phyloP scores from a whole-genome alignment of 2,113 vertebrate genomes.

The Sitta europaea region DNA sequence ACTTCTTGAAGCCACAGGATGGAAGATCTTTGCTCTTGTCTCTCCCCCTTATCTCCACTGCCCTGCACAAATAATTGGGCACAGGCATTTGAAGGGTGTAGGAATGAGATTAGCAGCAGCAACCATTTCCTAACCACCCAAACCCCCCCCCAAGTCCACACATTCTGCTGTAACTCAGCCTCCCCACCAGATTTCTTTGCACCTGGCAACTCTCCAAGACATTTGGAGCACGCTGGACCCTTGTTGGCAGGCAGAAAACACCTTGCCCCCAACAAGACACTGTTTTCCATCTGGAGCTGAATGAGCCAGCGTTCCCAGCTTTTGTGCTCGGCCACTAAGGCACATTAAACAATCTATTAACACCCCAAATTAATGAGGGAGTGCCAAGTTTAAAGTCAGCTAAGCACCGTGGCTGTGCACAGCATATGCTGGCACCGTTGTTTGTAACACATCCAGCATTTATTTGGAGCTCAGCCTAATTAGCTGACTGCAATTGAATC shows the following conservation, averaged over 20 bases:
- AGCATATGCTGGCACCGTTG: not conserved
- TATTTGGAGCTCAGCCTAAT: slow-evolving; percentile 49
- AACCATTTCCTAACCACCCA: too few species aligned
- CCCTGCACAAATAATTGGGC: not conserved
- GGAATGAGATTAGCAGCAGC: not conserved
- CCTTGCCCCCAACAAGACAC: slow-evolving; percentile 2
- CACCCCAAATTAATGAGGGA: slow-evolving; percentile 22
- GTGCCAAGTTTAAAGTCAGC: slow-evolving; percentile 6
- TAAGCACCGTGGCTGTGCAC: not conserved
- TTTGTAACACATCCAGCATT: not conserved
- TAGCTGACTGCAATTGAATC: slow-evolving; percentile 44
- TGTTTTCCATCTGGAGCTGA: not conserved
- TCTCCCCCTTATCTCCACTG: not conserved
- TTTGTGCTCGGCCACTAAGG: not conserved
- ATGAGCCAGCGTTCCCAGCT: not conserved
- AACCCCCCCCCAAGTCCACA: too few species aligned
- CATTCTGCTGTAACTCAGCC: not conserved
- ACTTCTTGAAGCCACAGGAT: not conserved
- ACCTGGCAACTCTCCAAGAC: not conserved
- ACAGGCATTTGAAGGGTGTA: not conserved
- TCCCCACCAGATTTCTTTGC: not conserved
- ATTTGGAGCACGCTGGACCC: not conserved
- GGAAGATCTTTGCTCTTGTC: not conserved
- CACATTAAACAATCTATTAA: slow-evolving; percentile 39
- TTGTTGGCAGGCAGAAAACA: not conserved